Conservation (phyloP, 1,140 invertebrate genomes). For the Propsilocerus akamusi region DNA sequence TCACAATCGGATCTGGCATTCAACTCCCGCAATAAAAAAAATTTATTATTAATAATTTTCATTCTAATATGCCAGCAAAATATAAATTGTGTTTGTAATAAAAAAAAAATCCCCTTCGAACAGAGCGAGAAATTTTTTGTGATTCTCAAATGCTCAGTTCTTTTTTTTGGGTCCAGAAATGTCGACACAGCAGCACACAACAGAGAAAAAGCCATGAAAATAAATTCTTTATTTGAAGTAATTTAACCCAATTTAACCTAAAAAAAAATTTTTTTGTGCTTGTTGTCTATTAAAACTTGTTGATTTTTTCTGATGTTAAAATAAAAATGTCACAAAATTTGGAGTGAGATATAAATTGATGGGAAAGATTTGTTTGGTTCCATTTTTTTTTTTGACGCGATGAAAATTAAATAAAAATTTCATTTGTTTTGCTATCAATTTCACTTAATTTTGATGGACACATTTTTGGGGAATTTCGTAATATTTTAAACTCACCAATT, state of each 20-base stretch:
- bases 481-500: constrained; percentile 2
- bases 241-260: constrained; percentile 4
- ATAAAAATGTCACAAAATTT: background rate
- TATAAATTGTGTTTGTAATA: too few relatives aligned
- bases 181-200: too few relatives aligned
- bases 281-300: background rate
- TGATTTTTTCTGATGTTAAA: background rate
- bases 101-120: too few relatives aligned
- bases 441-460: too few relatives aligned
- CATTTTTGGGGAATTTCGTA: background rate
- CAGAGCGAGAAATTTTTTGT: too few relatives aligned
- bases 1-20: too few relatives aligned
- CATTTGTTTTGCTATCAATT: background rate
- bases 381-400: background rate
- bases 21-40: too few relatives aligned
- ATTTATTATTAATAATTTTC: too few relatives aligned
- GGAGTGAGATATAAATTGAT: too few relatives aligned
- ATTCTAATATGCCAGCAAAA: too few relatives aligned
- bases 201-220: background rate
- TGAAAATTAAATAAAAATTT: background rate
- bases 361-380: background rate
- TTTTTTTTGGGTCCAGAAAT: too few relatives aligned
- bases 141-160: too few relatives aligned
- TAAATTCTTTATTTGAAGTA: constrained; percentile 1
- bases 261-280: background rate